A percentile compares a stretch with the other conserved stretches of the same genome.
Conservation (phyloP, 2,797 vertebrate genomes). For the Pelochelys cantorii region DNA sequence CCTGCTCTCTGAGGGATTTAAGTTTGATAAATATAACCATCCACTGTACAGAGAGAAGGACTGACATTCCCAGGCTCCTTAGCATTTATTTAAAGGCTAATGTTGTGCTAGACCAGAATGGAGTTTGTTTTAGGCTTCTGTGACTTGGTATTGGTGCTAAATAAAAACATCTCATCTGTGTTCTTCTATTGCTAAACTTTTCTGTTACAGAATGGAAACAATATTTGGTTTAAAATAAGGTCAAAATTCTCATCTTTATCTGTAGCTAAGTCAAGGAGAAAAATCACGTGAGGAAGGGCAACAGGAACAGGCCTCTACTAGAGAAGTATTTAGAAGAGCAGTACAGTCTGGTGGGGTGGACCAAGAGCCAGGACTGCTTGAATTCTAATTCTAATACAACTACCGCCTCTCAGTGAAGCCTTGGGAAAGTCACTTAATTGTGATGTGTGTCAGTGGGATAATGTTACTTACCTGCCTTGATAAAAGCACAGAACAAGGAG, state of each 20-base stretch:
- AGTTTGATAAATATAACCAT: constrained; percentile 64
- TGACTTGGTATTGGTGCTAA: constrained; percentile 44
- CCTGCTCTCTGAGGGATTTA: not conserved
- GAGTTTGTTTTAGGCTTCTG: constrained; percentile 50
- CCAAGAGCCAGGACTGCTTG: not conserved
- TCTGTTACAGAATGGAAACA: not conserved
- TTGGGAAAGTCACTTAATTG: not conserved
- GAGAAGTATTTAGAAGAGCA: not conserved
- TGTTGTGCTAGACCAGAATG: constrained; percentile 11
- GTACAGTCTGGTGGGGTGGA: not conserved
- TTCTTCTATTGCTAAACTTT: not conserved
- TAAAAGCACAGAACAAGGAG: not conserved
- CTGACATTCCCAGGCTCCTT: not conserved
- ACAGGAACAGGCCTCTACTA: accelerated
- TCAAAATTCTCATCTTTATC: not conserved
- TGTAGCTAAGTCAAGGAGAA: not conserved
- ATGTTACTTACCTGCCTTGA: not conserved
- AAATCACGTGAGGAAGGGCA: not conserved
- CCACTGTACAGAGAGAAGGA: constrained; percentile 53
- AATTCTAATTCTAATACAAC: not conserved
- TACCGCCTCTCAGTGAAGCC: not conserved
- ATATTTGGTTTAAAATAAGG: not conserved
- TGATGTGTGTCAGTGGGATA: not conserved
- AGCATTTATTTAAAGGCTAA: constrained; percentile 38
- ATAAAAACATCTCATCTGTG: not conserved